Evolutionary conservation across 2,888 invertebrate genomes (phyloP).

Genomic region (Drosophila quinaria): DNA sequence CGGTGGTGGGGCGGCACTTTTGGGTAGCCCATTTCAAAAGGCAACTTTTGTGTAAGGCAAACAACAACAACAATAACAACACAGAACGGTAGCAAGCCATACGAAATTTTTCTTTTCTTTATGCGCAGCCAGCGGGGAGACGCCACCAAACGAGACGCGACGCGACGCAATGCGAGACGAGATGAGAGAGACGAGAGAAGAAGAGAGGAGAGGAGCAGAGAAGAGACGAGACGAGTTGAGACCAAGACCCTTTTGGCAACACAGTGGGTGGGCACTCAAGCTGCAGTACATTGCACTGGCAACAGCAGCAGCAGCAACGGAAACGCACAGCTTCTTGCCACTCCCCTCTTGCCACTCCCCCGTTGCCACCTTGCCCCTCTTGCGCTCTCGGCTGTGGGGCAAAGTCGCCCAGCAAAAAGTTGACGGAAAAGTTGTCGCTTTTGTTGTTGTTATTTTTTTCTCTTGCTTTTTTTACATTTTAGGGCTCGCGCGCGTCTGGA

Average conservation of each 20-base stretch:
- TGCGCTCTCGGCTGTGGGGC: constrained; percentile 73
- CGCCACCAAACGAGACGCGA: constrained; percentile 26
- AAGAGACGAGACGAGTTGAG: constrained; percentile 46
- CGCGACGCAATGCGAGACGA: constrained; percentile 10
- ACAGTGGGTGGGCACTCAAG: constrained; percentile 20
- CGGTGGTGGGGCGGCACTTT: constrained; percentile 47
- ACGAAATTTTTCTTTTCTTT: constrained; percentile 82
- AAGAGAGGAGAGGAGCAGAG: no score
- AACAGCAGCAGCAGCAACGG: constrained; percentile 45
- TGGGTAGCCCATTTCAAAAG: constrained; percentile 67
- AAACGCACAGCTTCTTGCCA: constrained; percentile 81
- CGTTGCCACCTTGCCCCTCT: no score
- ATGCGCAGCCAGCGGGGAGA: constrained; percentile 69
- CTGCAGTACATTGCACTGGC: constrained; percentile 64
- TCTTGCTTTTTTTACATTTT: constrained; percentile 41
- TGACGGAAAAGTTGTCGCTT: constrained; percentile 76
- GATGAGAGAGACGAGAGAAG: constrained; percentile 16
- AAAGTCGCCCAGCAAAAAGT: constrained; percentile 68
- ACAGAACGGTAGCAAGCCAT: constrained; percentile 46
- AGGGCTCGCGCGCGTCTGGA: constrained; percentile 77
- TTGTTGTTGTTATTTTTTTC: constrained; percentile 16
- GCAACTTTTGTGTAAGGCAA: constrained; percentile 65
- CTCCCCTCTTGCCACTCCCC: no score
- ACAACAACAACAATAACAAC: constrained; percentile 53
- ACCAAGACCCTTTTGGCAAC: constrained; percentile 75